These are phyloP conservation scores for Macrotrachela quadricornifera DNA, from an alignment of 1,140 invertebrate genomes.

Conservation along the genomic window DNA sequence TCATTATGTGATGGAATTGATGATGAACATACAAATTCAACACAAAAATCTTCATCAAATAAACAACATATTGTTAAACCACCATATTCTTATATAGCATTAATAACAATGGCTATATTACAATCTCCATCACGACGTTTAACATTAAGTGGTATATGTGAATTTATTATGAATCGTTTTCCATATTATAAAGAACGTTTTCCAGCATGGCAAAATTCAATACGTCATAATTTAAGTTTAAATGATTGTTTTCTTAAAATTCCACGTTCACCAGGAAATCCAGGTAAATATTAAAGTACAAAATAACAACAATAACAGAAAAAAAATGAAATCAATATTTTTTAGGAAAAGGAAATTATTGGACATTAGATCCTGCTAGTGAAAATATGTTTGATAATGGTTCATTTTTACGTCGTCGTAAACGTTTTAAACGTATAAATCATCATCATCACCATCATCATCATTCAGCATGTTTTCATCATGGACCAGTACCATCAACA, in stretches of 20 bases:
- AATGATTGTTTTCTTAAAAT: constrained; percentile 99
- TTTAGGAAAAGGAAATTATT: constrained; percentile 74
- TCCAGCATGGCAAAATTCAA: constrained; percentile 50
- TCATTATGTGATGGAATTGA: no score
- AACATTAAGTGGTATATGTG: constrained; percentile 87
- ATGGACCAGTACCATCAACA: background rate
- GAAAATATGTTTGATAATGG: constrained; percentile 99
- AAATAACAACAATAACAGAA: background rate
- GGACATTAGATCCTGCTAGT: constrained; percentile 83
- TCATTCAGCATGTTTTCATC: constrained; percentile 1
- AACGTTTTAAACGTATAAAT: constrained; percentile 59
- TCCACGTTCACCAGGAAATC: constrained; percentile 85
- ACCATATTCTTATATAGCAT: constrained; percentile 86
- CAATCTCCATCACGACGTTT: constrained; percentile 89
- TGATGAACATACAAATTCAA: no score
- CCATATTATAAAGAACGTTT: constrained; percentile 28
- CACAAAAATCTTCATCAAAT: no score
- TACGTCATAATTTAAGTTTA: constrained; percentile 81
- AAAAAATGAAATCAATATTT: no score
- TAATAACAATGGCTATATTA: constrained; percentile 91
- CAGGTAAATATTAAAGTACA: constrained; percentile 42
- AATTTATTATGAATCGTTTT: constrained; percentile 94
- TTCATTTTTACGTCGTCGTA: constrained; percentile 72
- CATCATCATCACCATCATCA: background rate
- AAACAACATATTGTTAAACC: constrained; percentile 47